Base-by-base conservation (phyloP, 2,888 invertebrate genomes). In the Notodonta ziczac region DNA sequence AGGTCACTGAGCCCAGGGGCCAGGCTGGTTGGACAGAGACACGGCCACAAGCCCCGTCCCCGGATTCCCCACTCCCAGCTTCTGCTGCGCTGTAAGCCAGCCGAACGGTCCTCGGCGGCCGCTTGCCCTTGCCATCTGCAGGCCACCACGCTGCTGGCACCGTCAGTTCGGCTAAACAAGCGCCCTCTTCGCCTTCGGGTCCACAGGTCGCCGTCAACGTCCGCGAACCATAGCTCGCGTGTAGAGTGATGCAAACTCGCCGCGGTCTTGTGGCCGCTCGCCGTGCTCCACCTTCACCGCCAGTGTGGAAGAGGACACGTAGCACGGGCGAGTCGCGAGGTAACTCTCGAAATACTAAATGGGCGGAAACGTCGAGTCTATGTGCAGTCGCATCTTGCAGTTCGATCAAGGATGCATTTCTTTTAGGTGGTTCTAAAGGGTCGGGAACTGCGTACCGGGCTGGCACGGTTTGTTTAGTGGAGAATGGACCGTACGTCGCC, bases 101-200 rank as follows among this genome's bases (percentile, higher is more conserved):
- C 82, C 97, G 96, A 16, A 97, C 96, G 66, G 96, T 94, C 58
- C 96, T 94, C 57, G 97, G 97, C 16, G 97, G 96, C 56, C 96
- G 95, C 70, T 94, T 94, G 56, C 91, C 94, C 65, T 91, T 93
- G 10, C 95, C 95, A 72, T 95, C 95, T 48, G 95, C 95, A 0
- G 97, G 96, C 98, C 98, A 99, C 98, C 98, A 99, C 59, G 96
- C 96, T 10, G 97, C 96, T 0, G 98, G 99, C 48, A 99, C 95
- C 1, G 97, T 97, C 62, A 98, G 94, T 84, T 97, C 97, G 0
- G 98, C 98, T 59, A 99, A 94, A 84, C 98, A 99, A 0, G 98
- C 98, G 0, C 98, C 98, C 83, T 98, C 98, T 82, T 98, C 97
- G 12, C 97, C 97, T 84, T 97, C 98, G 2, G 98, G 98, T 78